Evolutionary conservation across 2,797 vertebrate species (phyloP), one percentile per base, ranked within the genome.

Genomic region (Cygnus olor): DNA sequence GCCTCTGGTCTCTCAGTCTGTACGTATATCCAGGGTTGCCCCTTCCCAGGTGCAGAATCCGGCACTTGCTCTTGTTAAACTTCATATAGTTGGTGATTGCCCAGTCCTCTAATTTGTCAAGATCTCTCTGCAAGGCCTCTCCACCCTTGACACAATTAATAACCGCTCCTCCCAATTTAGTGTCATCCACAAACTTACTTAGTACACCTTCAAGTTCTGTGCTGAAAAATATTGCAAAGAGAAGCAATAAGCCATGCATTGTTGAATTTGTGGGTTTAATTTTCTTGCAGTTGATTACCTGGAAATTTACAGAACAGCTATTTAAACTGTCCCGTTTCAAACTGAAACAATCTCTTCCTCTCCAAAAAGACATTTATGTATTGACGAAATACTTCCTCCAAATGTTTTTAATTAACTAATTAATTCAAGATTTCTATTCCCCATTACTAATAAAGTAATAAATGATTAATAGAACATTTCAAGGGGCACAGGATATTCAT

Each of bases 361-460:
- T 85, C 84, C 34, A 78, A 54, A 73, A 63, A 53, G 11, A 58
- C 54, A 57, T 34, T 71, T 74, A 71, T 40, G 78, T 68, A 87
- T 60, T 88, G 68, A 80, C 44, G 77, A 94, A 90, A 89, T 8
- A 64, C n/a, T 77, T 77, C 22, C 80, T 18, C 57, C 82, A 94
- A 90, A 89, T 90, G 80, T 82, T 85, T 64, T 60, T 83, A 80
- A 94, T 85, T 80, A 93, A 90, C n/a, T 51, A 70, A 30, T 73
- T 84, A 90, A 91, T 93, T 77, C 47, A 44, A 63, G 38, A 68
- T 68, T 89, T 54, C 38, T 80, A 13, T 51, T 73, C 53, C 65
- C 82, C 53, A 64, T 80, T 90, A 44, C n/a, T 40, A 78, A 78
- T 19, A 45, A 90, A 85, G 38, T 27, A 83, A 79, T 60, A 89